Conservation (phyloP, 2,888 invertebrate species). For the Sepiola atlantica region DNA sequence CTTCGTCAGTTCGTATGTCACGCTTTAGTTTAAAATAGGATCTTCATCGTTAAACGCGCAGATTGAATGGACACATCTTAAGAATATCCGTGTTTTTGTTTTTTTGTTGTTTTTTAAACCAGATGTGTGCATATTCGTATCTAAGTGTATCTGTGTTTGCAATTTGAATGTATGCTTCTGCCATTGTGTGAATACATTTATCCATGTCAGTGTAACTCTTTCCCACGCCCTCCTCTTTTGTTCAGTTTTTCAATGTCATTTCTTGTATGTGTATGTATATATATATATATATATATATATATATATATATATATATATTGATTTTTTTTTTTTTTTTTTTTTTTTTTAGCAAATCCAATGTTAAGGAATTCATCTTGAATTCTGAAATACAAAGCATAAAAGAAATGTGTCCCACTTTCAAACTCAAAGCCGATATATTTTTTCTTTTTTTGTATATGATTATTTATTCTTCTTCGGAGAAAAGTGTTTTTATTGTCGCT, state of each 20-base stretch:
- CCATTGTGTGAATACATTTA: neutral
- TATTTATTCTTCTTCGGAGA: neutral
- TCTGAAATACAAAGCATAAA: neutral
- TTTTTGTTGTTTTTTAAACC: too few species aligned
- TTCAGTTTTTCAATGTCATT: neutral
- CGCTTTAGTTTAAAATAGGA: too few species aligned
- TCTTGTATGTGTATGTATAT: neutral
- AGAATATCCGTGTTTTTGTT: too few species aligned
- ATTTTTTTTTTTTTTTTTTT: neutral
- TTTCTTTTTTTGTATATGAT: neutral
- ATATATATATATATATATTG: too few species aligned
- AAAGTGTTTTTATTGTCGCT: neutral
- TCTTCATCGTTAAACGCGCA: too few species aligned
- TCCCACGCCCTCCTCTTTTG: neutral
- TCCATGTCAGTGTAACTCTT: neutral
- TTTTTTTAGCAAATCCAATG: neutral
- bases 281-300: too few species aligned
- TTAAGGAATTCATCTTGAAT: neutral
- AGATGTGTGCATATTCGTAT: too few species aligned
- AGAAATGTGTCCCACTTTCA: neutral
- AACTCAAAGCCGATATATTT: neutral
- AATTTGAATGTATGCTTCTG: neutral
- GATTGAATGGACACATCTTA: too few species aligned
- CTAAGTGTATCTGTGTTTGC: neutral
- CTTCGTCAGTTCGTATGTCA: too few species aligned